Evolutionary conservation across 2,797 vertebrate genomes (phyloP).

Genomic region (Oreochromis grahami): DNA sequence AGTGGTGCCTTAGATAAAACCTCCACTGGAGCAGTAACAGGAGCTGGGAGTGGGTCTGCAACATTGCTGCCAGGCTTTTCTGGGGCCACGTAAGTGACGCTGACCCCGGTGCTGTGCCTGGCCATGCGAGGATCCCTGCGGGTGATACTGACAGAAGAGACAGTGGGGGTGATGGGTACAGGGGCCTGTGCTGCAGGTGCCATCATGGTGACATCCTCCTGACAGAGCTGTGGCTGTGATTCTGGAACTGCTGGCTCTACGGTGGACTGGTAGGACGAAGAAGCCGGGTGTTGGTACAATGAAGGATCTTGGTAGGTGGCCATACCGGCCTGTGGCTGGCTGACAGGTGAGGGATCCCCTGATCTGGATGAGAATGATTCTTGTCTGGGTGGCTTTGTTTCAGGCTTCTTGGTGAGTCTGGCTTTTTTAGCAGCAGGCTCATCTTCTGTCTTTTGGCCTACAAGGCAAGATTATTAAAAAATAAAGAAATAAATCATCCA

Average conservation of each 20-base stretch:
- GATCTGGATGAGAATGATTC: constrained; percentile 70
- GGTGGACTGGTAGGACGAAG: constrained; percentile 34
- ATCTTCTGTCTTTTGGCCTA: constrained; percentile 91
- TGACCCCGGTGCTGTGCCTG: constrained; percentile 59
- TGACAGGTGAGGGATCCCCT: constrained; percentile 26
- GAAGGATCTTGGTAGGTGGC: constrained; percentile 23
- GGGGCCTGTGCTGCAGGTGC: constrained; percentile 46
- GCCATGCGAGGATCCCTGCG: constrained; percentile 92
- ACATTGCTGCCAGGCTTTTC: constrained; percentile 44
- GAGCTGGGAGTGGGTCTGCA: constrained; percentile 9
- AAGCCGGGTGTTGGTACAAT: constrained; percentile 9
- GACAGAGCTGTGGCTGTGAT: constrained; percentile 44
- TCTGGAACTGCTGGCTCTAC: constrained; percentile 56
- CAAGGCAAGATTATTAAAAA: background rate
- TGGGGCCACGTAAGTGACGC: constrained; percentile 18
- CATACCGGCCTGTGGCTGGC: constrained; percentile 24
- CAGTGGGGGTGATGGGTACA: constrained; percentile 41
- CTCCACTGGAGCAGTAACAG: constrained; percentile 51
- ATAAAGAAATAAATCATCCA: background rate
- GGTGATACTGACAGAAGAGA: constrained; percentile 86
- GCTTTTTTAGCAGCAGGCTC: constrained; percentile 84
- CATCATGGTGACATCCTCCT: constrained; percentile 51
- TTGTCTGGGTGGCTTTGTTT: constrained; percentile 69
- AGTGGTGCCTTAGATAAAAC: constrained; percentile 39
- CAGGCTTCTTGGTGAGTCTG: constrained; percentile 83